Conservation (phyloP, 2,797 vertebrate species). For the Brotula barbata region DNA sequence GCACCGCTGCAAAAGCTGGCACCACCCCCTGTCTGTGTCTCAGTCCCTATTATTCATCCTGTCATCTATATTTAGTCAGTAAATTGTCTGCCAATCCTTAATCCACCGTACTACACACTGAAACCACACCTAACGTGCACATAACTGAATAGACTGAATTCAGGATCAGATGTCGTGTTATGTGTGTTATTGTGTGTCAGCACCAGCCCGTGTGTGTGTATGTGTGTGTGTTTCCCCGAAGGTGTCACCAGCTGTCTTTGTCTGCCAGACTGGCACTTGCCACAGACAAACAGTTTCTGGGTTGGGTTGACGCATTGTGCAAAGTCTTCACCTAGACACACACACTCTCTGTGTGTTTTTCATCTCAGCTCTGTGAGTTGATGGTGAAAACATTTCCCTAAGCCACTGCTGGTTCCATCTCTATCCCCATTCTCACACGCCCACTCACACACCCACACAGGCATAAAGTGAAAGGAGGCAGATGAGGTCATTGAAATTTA, state of each 20-base stretch:
- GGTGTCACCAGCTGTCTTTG: slow-evolving; percentile 67
- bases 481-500: slow-evolving; percentile 66
- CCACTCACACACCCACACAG: slow-evolving; percentile 19
- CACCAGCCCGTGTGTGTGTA: slow-evolving; percentile 18
- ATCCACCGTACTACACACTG: slow-evolving; percentile 39
- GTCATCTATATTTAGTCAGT: slow-evolving; percentile 46
- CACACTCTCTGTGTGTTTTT: slow-evolving; percentile 32
- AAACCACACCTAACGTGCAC: slow-evolving; percentile 47
- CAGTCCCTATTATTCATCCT: slow-evolving; percentile 26
- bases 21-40: background rate
- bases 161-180: slow-evolving; percentile 41
- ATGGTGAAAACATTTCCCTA: slow-evolving; percentile 52
- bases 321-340: slow-evolving; percentile 26
- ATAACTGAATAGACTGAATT: slow-evolving; percentile 46
- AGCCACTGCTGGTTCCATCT: slow-evolving; percentile 32
- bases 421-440: slow-evolving; percentile 14
- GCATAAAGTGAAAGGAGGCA: slow-evolving; percentile 26
- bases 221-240: slow-evolving; percentile 26
- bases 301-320: slow-evolving; percentile 39
- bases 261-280: slow-evolving; percentile 52
- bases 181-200: slow-evolving; percentile 21
- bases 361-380: slow-evolving; percentile 6
- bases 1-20: slow-evolving; percentile 10
- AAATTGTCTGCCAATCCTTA: slow-evolving; percentile 30
- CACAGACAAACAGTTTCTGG: slow-evolving; percentile 43